These are phyloP conservation scores for Hypselothyrea guttata DNA, from an alignment of 2,888 invertebrate genomes.

Conservation along the genomic window DNA sequence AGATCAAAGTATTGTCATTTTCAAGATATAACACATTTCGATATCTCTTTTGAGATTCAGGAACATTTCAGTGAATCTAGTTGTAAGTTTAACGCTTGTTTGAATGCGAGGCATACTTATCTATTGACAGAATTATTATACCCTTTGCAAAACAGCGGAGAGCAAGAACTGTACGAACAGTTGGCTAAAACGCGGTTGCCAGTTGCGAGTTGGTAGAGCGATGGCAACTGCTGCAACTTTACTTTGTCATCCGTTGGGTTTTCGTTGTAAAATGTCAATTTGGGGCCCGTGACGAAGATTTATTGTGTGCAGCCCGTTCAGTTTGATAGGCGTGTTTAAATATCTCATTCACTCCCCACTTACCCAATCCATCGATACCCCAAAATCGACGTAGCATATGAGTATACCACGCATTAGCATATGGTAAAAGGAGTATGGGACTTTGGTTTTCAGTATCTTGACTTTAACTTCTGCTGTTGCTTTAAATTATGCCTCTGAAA, in stretches of 20 bases:
- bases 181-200: constrained; percentile 24
- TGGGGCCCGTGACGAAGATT: constrained; percentile 70
- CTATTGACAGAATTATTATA: neutral
- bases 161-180: constrained; percentile 1
- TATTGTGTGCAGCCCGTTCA: constrained; percentile 52
- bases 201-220: constrained; percentile 16
- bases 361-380: constrained; percentile 5
- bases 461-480: neutral
- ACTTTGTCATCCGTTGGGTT: constrained; percentile 56
- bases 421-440: too few relatives aligned
- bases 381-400: neutral
- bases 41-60: too few relatives aligned
- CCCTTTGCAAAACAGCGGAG: too few relatives aligned
- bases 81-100: too few relatives aligned
- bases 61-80: too few relatives aligned
- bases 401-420: too few relatives aligned
- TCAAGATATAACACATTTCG: too few relatives aligned
- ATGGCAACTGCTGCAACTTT: constrained; percentile 48
- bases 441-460: too few relatives aligned
- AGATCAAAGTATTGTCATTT: too few relatives aligned
- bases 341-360: constrained; percentile 26
- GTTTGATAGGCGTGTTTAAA: constrained; percentile 63
- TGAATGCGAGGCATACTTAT: too few relatives aligned
- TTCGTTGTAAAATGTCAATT: constrained; percentile 75
- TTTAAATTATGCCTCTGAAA: neutral